Conservation (phyloP, 2,797 vertebrate genomes). For the Streptopelia turtur region DNA sequence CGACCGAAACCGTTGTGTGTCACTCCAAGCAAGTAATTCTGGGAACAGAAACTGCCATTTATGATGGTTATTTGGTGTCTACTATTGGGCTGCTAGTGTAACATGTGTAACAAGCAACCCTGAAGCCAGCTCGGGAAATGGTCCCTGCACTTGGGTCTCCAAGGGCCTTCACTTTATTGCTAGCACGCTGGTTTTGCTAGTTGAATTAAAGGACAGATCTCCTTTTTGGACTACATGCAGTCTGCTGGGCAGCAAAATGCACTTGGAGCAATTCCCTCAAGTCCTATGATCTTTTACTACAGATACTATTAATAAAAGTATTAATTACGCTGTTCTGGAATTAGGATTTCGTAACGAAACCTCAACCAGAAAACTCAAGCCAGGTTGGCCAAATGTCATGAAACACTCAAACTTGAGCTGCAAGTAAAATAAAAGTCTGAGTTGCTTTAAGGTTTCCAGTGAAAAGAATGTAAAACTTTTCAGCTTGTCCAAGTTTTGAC, state of each 20-base stretch:
- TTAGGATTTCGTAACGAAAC: constrained; percentile 30
- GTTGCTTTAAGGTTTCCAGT: constrained; percentile 30
- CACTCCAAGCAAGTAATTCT: not conserved
- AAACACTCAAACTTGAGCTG: constrained; percentile 20
- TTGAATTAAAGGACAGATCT: not conserved
- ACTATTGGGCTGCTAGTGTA: not conserved
- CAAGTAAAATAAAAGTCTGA: constrained; percentile 22
- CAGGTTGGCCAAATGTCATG: constrained; percentile 37
- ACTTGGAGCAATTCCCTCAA: not conserved
- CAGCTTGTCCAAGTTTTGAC: constrained; percentile 65
- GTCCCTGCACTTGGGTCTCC: not conserved
- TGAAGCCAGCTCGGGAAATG: not conserved
- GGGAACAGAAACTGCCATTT: not conserved
- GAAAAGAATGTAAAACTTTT: constrained; percentile 54
- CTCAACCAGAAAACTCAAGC: constrained; percentile 17
- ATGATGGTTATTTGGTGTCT: not conserved
- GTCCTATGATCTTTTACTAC: constrained; percentile 35
- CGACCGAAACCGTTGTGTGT: not conserved
- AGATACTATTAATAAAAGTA: constrained; percentile 50
- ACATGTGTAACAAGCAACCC: not conserved
- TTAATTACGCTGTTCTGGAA: constrained; percentile 55
- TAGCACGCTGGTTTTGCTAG: not conserved
- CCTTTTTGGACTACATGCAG: not conserved
- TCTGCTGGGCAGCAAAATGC: not conserved
- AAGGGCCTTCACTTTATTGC: not conserved